Evolutionary conservation across 2,113 vertebrate genomes (phyloP).

Genomic region (Numida meleagris): DNA sequence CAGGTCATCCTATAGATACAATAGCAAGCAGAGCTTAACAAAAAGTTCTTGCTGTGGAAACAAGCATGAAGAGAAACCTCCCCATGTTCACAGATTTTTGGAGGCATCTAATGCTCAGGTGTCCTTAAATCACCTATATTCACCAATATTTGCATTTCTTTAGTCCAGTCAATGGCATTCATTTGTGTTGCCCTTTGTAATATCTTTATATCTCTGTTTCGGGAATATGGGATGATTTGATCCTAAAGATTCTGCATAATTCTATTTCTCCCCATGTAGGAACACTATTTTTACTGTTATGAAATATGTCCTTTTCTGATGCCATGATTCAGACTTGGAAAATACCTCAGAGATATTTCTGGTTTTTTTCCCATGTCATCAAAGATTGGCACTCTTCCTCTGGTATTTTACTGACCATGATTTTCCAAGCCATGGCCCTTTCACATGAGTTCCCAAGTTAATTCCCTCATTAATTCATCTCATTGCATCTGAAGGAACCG

Average conservation of each 20-base stretch:
- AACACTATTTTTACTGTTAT: not conserved
- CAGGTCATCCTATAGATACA: not conserved
- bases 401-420: rapidly evolving
- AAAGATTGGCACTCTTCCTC: not conserved
- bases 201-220: not conserved
- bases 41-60: not conserved
- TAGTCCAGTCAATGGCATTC: not conserved
- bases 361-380: not conserved
- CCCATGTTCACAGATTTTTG: not conserved
- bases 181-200: not conserved
- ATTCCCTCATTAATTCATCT: not conserved
- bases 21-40: not conserved
- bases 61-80: not conserved
- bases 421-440: not conserved
- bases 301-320: not conserved
- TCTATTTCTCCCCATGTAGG: not conserved
- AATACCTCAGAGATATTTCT: not conserved
- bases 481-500: not conserved
- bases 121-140: not conserved
- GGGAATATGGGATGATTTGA: not conserved
- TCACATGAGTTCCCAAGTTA: not conserved
- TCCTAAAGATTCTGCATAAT: not conserved
- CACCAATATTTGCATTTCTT: not conserved
- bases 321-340: not conserved
- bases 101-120: not conserved